Percentiles rank a stretch among this genome's conserved stretches.
phyloP scores from a whole-genome alignment of 2,888 invertebrate species.

The Scrobipalpa costella region DNA sequence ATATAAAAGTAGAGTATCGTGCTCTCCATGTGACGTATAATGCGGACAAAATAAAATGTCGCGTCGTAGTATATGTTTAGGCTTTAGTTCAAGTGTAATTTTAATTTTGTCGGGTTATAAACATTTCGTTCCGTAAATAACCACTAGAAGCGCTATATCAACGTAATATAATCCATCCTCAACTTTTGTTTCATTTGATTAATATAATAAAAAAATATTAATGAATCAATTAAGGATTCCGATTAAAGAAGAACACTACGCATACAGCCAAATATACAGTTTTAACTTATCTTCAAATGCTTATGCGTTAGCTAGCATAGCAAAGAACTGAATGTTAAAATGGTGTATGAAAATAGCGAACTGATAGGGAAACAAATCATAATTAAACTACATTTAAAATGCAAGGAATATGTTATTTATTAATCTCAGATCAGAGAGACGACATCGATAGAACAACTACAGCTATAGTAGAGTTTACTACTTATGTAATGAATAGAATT shows the following conservation, averaged over 20 bases:
- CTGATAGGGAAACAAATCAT: background rate
- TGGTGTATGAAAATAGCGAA: no score
- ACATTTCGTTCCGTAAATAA: background rate
- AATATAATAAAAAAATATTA: no score
- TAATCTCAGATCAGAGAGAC: constrained; percentile 21
- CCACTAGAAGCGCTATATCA: constrained; percentile 6
- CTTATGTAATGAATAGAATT: background rate
- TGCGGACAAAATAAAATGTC: no score
- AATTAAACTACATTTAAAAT: background rate
- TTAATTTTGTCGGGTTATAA: constrained; percentile 2
- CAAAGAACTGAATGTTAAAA: no score
- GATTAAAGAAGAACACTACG: no score
- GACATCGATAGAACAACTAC: background rate
- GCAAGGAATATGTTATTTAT: constrained; percentile 4
- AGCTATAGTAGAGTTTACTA: background rate
- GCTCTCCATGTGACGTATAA: background rate
- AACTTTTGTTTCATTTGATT: no score
- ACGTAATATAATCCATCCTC: background rate
- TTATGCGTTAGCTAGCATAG: no score
- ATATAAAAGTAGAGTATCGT: constrained; percentile 16
- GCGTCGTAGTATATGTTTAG: background rate
- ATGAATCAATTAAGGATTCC: no score
- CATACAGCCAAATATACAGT: no score
- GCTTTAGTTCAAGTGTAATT: background rate
- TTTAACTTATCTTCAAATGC: no score